These are phyloP conservation scores for Pangasius mekongensis DNA, from an alignment of 2,797 vertebrate genomes.

Conservation along the genomic window DNA sequence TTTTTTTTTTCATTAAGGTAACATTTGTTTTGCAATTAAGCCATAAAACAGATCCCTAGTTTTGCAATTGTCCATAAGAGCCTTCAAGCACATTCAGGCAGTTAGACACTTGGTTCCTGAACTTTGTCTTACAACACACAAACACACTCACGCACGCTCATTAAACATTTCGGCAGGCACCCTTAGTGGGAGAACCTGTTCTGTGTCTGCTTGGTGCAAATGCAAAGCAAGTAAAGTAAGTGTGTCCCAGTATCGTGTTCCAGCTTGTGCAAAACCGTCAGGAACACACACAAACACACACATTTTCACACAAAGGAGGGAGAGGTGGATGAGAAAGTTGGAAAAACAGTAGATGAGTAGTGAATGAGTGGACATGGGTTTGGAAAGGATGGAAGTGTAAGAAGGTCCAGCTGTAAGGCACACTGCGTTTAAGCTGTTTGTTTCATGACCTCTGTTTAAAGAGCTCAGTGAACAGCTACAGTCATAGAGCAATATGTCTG, in stretches of 20 bases:
- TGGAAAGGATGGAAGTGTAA: background rate
- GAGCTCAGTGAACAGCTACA: background rate
- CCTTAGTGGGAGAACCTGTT: conserved; percentile 71
- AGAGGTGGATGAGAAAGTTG: conserved; percentile 30
- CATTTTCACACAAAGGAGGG: conserved; percentile 72
- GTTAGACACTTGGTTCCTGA: conserved; percentile 8
- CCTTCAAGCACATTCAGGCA: conserved; percentile 35
- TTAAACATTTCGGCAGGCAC: conserved; percentile 23
- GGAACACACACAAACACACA: conserved; percentile 52
- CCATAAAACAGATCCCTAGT: conserved; percentile 36
- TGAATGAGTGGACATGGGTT: conserved; percentile 6
- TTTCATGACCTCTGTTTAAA: background rate
- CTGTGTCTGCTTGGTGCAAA: conserved; percentile 61
- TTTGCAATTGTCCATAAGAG: conserved; percentile 14
- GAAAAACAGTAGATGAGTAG: conserved; percentile 1
- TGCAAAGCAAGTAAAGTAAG: conserved; percentile 76
- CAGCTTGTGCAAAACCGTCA: conserved; percentile 72
- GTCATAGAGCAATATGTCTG: background rate
- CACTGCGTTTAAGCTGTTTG: background rate
- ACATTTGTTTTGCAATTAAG: conserved; percentile 31
- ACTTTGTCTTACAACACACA: conserved; percentile 28
- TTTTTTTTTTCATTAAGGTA: background rate
- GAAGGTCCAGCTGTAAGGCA: background rate
- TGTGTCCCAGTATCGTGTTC: conserved; percentile 75
- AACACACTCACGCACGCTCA: conserved; percentile 25